phyloP scores from a whole-genome alignment of 2,113 vertebrate genomes.

The Tinamus guttatus region DNA sequence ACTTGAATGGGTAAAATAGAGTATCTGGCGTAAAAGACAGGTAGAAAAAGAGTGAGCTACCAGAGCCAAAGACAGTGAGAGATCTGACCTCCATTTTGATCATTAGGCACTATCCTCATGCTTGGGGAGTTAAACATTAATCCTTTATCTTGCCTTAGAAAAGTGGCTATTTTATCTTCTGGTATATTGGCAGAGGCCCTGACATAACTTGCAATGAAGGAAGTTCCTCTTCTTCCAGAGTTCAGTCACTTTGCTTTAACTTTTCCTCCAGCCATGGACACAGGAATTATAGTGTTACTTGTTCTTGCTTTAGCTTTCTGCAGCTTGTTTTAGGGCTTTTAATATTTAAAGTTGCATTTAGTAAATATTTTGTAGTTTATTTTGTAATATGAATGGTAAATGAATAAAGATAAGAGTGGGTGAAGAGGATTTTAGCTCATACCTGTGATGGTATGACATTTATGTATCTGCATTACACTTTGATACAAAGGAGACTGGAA shows the following conservation, averaged over 20 bases:
- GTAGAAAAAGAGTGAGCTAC: neutral
- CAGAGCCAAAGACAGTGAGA: fast-evolving
- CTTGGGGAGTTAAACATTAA: neutral
- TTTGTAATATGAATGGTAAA: neutral
- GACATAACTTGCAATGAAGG: neutral
- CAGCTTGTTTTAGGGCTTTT: neutral
- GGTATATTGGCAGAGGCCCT: neutral
- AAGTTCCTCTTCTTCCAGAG: neutral
- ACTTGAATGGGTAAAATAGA: neutral
- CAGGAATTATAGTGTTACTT: neutral
- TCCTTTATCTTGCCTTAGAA: neutral
- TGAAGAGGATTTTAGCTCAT: neutral
- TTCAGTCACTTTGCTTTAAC: neutral
- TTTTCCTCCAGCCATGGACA: fast-evolving
- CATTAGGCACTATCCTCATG: fast-evolving
- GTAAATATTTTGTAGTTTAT: neutral
- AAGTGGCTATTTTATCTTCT: neutral
- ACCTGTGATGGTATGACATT: neutral
- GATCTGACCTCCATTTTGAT: neutral
- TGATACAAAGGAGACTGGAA: neutral
- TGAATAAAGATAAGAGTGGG: slow-evolving; percentile 25
- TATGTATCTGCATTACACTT: neutral
- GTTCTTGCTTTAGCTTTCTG: neutral
- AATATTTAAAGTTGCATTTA: neutral
- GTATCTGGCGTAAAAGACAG: neutral